These are phyloP conservation scores for Drosophila asahinai DNA, from an alignment of 1,140 invertebrate genomes.

Conservation along the genomic window DNA sequence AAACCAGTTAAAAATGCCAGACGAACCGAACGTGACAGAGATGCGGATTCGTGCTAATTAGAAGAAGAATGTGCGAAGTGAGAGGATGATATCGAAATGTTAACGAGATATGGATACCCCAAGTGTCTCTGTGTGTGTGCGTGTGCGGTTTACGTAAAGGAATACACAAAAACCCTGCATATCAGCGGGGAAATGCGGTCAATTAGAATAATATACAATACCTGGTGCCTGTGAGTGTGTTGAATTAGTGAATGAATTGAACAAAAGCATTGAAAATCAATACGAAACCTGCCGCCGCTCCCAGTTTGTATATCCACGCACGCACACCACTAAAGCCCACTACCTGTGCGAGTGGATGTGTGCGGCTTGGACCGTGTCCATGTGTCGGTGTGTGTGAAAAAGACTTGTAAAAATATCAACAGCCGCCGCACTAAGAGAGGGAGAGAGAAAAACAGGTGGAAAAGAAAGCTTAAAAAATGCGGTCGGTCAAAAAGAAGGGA, in stretches of 20 bases:
- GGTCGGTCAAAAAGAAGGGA: constrained; percentile 75
- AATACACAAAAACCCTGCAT: constrained; percentile 40
- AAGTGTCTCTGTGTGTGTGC: constrained; percentile 5
- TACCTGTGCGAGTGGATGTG: constrained; percentile 29
- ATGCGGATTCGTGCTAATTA: constrained; percentile 78
- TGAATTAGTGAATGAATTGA: constrained; percentile 82
- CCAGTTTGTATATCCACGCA: constrained; percentile 62
- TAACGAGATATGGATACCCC: constrained; percentile 40
- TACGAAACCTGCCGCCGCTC: constrained; percentile 79
- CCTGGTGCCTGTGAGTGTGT: constrained; percentile 18
- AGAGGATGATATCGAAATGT: constrained; percentile 62
- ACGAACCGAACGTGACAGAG: constrained; percentile 64
- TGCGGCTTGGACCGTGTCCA: constrained; percentile 25
- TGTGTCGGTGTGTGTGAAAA: constrained; percentile 33
- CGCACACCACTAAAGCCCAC: constrained; percentile 22
- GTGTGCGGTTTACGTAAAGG: constrained; percentile 39
- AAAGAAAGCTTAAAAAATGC: constrained; percentile 84
- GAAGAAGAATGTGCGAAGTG: constrained; percentile 66
- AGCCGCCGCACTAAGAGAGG: constrained; percentile 37
- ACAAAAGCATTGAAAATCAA: constrained; percentile 81
- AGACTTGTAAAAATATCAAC: constrained; percentile 77
- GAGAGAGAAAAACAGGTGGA: constrained; percentile 71
- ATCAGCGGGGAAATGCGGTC: constrained; percentile 57
- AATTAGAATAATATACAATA: constrained; percentile 63
- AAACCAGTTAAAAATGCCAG: constrained; percentile 49